A percentile compares a stretch with the other conserved stretches of the same genome.
Evolutionary conservation across 2,797 vertebrate genomes (phyloP).

Genomic region (Taeniopygia guttata): DNA sequence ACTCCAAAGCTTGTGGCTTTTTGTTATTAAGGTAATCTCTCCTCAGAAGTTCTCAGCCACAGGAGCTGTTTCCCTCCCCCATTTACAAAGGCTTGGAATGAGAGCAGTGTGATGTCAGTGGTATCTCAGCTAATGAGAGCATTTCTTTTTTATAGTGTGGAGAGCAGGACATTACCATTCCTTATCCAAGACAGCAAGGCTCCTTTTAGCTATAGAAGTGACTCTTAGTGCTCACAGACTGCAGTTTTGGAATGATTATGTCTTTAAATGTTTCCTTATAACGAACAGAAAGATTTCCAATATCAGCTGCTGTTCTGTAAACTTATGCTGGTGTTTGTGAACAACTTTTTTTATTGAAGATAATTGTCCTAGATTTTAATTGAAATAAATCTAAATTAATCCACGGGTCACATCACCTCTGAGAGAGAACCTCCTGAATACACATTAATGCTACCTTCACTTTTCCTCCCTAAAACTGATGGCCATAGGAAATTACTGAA

Average conservation of each 20-base stretch:
- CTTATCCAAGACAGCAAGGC: background rate
- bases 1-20: constrained; percentile 19
- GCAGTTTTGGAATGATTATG: background rate
- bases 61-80: background rate
- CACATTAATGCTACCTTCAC: background rate
- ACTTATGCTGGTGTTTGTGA: accelerated
- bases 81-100: background rate
- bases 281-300: background rate
- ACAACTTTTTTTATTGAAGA: background rate
- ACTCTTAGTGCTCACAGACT: background rate
- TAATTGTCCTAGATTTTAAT: background rate
- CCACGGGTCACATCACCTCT: background rate
- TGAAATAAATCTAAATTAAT: background rate
- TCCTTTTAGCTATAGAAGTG: background rate
- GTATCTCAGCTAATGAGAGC: background rate
- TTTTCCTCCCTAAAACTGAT: background rate
- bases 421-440: background rate
- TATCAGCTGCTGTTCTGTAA: background rate
- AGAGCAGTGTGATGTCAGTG: background rate
- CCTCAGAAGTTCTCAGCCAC: background rate
- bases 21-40: constrained; percentile 46
- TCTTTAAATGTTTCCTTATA: background rate
- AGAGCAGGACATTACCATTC: background rate
- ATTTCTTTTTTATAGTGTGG: background rate
- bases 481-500: background rate